Evolutionary conservation across 2,797 vertebrate species (phyloP), one percentile per base, ranked within the genome.

Genomic region (Diplodus puntazzo): DNA sequence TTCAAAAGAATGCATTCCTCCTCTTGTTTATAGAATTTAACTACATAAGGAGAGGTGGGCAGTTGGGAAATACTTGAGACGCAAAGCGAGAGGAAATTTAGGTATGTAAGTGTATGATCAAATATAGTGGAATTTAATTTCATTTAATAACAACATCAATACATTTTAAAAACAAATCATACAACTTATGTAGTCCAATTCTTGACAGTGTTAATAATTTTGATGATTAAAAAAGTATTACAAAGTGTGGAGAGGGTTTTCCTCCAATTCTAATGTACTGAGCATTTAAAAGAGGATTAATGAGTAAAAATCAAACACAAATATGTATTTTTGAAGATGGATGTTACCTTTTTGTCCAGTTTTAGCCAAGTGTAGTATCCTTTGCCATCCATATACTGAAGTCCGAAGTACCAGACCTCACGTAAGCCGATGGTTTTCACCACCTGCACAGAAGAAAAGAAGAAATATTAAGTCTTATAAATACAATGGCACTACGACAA

Each of bases 331-430:
- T 57, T 49, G 1, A 75, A 67, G 21, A 2, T 68, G 3, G 2
- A 42, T 58, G 83, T 82, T 95, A 99, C 98, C 97, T 99, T 99
- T 95, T 99, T 99, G 89, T 99, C 98, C 74, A 99, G 96, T 87
- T 98, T 99, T 83, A 99, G 91, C 98, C 98, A 99, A 45, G 97
- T 98, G 54, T 89, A 81, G 90, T 97, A 99, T 71, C 97, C 97
- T 94, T 99, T 99, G 81, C 91, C 94, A 80, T 99, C 98, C 75
- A 94, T 91, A 23, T 97, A 97, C 86, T 99, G 98, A 74, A 99
- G 97, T 82, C 98, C 98, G 73, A 98, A 99, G 95, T 98, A 99
- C 98, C 98, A 99, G 39, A 99, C 92, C 88, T 99, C 98, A 71
- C 98, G 95, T 49, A 99, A 88, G 21, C 98, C 98, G 11, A 99